Percentiles rank a stretch among this genome's conserved stretches.
Conservation (phyloP, 2,797 vertebrate genomes). For the Peromyscus nudipes region DNA sequence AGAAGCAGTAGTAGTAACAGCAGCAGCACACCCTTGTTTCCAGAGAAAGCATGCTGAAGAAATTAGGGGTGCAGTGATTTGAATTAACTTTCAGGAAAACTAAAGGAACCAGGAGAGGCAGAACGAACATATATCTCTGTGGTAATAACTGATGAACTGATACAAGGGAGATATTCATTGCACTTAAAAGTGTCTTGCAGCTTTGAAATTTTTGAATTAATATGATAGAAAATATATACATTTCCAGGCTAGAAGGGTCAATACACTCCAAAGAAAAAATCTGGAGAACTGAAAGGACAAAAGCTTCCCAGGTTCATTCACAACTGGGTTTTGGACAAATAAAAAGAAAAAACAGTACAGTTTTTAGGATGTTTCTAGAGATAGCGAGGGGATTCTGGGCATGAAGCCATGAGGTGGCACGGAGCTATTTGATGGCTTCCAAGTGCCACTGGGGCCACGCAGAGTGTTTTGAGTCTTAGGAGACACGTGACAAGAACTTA, state of each 20-base stretch:
- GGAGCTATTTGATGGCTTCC: neutral
- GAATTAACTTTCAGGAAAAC: slow-evolving; percentile 43
- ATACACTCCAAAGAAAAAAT: neutral
- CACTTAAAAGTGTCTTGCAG: neutral
- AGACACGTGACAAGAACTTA: neutral
- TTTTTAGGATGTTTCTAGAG: neutral
- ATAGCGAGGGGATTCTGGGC: neutral
- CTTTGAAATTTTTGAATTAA: neutral
- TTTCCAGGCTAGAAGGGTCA: neutral
- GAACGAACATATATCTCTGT: neutral
- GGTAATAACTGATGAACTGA: neutral
- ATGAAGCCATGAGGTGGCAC: neutral
- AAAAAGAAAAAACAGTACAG: neutral
- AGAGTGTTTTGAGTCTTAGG: neutral
- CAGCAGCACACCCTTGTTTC: neutral
- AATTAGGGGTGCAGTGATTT: neutral
- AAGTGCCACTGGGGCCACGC: neutral
- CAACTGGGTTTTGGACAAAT: neutral
- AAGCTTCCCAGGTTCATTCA: neutral
- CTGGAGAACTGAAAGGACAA: neutral
- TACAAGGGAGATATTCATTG: too few species aligned
- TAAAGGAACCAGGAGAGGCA: slow-evolving; percentile 9
- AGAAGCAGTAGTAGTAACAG: too few species aligned
- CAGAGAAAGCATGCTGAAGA: neutral
- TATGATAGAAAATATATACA: neutral